These are phyloP conservation scores for Strix uralensis DNA, from an alignment of 2,113 vertebrate genomes.

Conservation along the genomic window DNA sequence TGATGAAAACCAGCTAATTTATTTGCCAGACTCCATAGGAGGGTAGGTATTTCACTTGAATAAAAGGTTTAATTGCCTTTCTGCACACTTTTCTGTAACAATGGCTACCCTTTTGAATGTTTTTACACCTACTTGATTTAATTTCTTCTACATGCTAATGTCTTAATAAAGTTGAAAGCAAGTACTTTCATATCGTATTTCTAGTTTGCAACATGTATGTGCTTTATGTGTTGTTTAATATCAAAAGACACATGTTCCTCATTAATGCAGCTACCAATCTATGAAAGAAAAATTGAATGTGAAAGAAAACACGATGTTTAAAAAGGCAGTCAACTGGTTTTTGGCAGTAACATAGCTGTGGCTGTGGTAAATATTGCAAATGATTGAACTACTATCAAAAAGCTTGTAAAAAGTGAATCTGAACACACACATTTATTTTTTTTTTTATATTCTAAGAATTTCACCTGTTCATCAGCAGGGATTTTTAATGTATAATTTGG, in stretches of 20 bases:
- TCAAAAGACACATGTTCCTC: neutral
- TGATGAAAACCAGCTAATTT: constrained; percentile 97
- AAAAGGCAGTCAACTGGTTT: neutral
- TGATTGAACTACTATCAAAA: neutral
- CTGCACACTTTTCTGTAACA: neutral
- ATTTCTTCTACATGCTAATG: neutral
- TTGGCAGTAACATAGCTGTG: neutral
- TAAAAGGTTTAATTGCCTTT: neutral
- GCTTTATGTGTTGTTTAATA: neutral
- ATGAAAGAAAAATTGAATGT: neutral
- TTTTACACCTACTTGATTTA: neutral
- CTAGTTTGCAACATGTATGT: neutral
- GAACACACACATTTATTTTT: neutral
- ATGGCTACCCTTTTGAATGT: neutral
- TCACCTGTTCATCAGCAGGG: neutral
- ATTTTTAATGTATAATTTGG: neutral
- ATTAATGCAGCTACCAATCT: neutral
- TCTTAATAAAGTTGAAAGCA: neutral
- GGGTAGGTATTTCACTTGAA: constrained; percentile 81
- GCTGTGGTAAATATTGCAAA: neutral
- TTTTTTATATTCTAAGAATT: neutral
- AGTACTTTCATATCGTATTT: neutral
- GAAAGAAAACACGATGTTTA: neutral
- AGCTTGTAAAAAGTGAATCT: neutral
- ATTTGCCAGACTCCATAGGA: constrained; percentile 92